These are phyloP conservation scores for Nemurella pictetii DNA, from an alignment of 2,888 invertebrate genomes.

Conservation along the genomic window DNA sequence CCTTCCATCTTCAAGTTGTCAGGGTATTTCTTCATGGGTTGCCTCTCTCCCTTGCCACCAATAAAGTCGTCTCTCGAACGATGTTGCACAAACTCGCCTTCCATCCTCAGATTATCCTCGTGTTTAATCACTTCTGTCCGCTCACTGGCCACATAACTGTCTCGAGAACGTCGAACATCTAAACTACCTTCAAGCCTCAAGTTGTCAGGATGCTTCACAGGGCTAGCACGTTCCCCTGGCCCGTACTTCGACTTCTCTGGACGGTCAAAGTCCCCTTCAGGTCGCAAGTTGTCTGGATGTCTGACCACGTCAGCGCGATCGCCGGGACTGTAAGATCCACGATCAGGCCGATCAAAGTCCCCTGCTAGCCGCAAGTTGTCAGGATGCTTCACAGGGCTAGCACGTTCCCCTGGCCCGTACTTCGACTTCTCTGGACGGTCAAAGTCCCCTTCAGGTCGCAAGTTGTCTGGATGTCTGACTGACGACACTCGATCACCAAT, in stretches of 20 bases:
- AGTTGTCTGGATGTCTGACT: slow-evolving; percentile 46
- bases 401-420: slow-evolving; percentile 50
- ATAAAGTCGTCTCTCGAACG: slow-evolving; percentile 49
- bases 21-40: slow-evolving; percentile 51
- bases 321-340: slow-evolving; percentile 38
- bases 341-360: slow-evolving; percentile 39
- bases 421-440: slow-evolving; percentile 55
- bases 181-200: slow-evolving; percentile 56
- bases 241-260: slow-evolving; percentile 34
- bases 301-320: slow-evolving; percentile 41
- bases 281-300: slow-evolving; percentile 50
- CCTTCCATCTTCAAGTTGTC: slow-evolving; percentile 54
- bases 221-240: slow-evolving; percentile 44
- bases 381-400: slow-evolving; percentile 47
- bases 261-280: slow-evolving; percentile 50
- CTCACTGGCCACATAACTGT: slow-evolving; percentile 49
- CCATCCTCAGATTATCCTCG: slow-evolving; percentile 52
- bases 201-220: slow-evolving; percentile 51
- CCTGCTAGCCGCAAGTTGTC: slow-evolving; percentile 45
- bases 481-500: slow-evolving; percentile 49
- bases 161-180: slow-evolving; percentile 49
- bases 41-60: slow-evolving; percentile 47
- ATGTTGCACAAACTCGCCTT: slow-evolving; percentile 45
- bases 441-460: slow-evolving; percentile 49
- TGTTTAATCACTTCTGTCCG: slow-evolving; percentile 50